Conservation (phyloP, 2,888 invertebrate species). For the Andrena camellia region DNA sequence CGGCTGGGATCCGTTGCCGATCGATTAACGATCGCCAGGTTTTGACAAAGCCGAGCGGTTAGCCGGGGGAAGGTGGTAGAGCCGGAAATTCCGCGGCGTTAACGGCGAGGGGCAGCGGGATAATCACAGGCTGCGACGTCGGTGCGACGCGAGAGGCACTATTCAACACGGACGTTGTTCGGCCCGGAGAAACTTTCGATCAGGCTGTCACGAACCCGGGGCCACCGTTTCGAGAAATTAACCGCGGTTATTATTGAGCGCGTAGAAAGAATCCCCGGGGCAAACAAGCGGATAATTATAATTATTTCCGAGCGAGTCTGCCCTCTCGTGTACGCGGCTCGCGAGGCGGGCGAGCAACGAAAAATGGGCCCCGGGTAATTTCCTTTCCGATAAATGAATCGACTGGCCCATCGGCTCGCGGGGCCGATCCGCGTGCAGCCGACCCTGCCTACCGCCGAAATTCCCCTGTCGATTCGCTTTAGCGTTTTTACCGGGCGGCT, state of each 20-base stretch:
- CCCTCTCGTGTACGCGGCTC: not conserved
- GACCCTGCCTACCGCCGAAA: slow-evolving; percentile 7
- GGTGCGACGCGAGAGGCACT: slow-evolving; percentile 35
- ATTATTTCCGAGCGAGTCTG: slow-evolving; percentile 26
- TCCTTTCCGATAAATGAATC: slow-evolving; percentile 46
- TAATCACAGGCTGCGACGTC: slow-evolving; percentile 48
- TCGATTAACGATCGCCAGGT: slow-evolving; percentile 41
- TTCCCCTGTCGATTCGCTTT: slow-evolving; percentile 13
- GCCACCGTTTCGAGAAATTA: slow-evolving; percentile 47
- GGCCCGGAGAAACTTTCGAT: slow-evolving; percentile 22
- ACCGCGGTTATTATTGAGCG: slow-evolving; percentile 33
- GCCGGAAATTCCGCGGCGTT: slow-evolving; percentile 46
- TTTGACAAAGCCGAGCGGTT: slow-evolving; percentile 35
- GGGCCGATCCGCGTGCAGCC: slow-evolving; percentile 14
- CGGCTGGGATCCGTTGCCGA: slow-evolving; percentile 39
- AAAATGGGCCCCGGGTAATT: slow-evolving; percentile 36
- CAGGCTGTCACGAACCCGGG: slow-evolving; percentile 34
- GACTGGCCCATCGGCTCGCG: slow-evolving; percentile 7
- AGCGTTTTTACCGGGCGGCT: slow-evolving; percentile 4
- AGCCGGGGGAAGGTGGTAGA: slow-evolving; percentile 1
- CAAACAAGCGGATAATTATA: slow-evolving; percentile 42
- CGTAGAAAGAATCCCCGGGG: slow-evolving; percentile 29
- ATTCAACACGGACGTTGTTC: not conserved
- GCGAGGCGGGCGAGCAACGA: slow-evolving; percentile 27
- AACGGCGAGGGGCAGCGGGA: slow-evolving; percentile 34